Conservation (phyloP, 1,140 invertebrate genomes). For the Scaptomyza graminum region DNA sequence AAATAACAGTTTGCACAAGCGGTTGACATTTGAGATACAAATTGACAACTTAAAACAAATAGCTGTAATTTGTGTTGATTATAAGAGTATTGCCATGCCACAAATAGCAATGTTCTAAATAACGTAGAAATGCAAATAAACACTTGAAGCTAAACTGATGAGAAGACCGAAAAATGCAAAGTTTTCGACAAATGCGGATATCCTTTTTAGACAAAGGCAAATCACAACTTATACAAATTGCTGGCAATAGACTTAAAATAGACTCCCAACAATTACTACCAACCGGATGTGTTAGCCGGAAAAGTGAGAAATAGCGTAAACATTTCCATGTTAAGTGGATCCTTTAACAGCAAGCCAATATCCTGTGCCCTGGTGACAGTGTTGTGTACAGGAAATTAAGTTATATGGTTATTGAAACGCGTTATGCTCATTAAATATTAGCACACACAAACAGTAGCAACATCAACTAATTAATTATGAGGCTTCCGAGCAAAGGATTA, state of each 20-base stretch:
- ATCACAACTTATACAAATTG: slow-evolving; percentile 36
- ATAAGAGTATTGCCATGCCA: slow-evolving; percentile 5
- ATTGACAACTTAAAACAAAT: slow-evolving; percentile 9
- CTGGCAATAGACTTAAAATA: slow-evolving; percentile 19
- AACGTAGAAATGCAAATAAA: slow-evolving; percentile 2
- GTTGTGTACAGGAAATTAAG: slow-evolving; percentile 30
- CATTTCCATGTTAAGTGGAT: neutral
- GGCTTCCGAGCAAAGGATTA: slow-evolving; percentile 17
- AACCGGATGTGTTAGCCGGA: slow-evolving; percentile 23
- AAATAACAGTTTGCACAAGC: neutral
- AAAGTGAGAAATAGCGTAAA: neutral
- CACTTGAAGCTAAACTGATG: slow-evolving; percentile 33
- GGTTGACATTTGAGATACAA: slow-evolving; percentile 7
- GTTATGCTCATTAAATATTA: slow-evolving; percentile 46
- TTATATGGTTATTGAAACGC: slow-evolving; percentile 32
- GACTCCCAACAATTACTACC: slow-evolving; percentile 2
- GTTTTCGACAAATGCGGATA: slow-evolving; percentile 36
- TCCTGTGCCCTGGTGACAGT: slow-evolving; percentile 1
- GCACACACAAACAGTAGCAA: neutral
- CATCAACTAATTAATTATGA: slow-evolving; percentile 36
- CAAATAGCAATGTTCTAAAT: slow-evolving; percentile 6
- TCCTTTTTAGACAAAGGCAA: slow-evolving; percentile 21
- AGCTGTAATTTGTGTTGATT: slow-evolving; percentile 24
- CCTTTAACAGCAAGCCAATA: neutral
- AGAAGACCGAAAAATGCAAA: slow-evolving; percentile 4